A percentile compares a stretch with the other conserved stretches of the same genome.
phyloP scores from a whole-genome alignment of 2,797 vertebrate genomes.

The Falco naumanni region DNA sequence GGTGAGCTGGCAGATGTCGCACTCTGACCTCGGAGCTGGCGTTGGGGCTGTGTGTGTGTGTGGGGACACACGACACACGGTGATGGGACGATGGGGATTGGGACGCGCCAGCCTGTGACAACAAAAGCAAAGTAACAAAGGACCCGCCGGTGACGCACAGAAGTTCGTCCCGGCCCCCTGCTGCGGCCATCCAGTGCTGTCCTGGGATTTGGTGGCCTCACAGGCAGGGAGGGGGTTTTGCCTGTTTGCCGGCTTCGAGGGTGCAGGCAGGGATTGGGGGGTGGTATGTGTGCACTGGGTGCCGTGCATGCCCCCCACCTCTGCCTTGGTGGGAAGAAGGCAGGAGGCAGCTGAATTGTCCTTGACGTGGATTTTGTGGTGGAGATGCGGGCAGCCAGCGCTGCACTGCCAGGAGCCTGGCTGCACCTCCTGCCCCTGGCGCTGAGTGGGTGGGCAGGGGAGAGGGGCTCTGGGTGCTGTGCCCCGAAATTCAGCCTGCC shows the following conservation, averaged over 20 bases:
- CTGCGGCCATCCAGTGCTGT: not conserved
- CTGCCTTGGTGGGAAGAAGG: not conserved
- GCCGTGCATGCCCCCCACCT: no score
- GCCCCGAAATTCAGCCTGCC: not conserved
- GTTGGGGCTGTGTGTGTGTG: not conserved
- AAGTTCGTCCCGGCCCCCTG: not conserved
- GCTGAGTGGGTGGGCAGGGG: not conserved
- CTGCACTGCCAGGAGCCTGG: not conserved
- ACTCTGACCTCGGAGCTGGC: not conserved
- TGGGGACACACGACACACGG: not conserved
- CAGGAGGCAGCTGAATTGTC: not conserved
- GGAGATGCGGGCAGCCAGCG: not conserved
- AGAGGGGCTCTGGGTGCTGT: not conserved
- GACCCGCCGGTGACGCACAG: not conserved
- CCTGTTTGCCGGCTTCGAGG: not conserved
- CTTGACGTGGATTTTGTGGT: constrained; percentile 6
- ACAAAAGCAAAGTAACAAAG: constrained; percentile 62
- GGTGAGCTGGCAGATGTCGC: not conserved
- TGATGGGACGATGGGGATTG: not conserved
- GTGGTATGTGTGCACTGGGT: not conserved
- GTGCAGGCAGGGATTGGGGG: not conserved
- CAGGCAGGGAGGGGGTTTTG: not conserved
- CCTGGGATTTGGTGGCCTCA: not conserved
- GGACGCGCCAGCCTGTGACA: constrained; percentile 13
- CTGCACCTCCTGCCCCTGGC: not conserved